phyloP scores from a whole-genome alignment of 2,113 vertebrate species.

The Thamnophis sirtalis region DNA sequence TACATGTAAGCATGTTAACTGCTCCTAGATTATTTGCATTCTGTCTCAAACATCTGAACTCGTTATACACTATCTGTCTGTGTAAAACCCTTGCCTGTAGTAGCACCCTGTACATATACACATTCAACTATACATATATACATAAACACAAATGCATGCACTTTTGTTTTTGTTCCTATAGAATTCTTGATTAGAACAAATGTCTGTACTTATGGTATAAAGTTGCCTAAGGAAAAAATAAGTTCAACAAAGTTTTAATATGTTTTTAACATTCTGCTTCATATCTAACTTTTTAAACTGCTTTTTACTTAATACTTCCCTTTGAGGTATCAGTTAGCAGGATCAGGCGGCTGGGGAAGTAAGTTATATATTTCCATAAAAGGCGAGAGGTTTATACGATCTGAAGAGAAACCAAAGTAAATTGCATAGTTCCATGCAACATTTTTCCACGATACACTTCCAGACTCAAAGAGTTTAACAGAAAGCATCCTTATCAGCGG shows the following conservation, averaged over 20 bases:
- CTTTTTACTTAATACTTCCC: slow-evolving; percentile 7
- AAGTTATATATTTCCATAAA: background rate
- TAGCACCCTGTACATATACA: background rate
- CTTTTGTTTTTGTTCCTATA: background rate
- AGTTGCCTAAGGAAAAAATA: background rate
- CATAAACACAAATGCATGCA: background rate
- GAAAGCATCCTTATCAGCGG: background rate
- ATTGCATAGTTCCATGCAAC: background rate
- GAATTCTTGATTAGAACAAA: background rate
- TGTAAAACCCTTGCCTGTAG: background rate
- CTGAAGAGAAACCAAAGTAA: background rate
- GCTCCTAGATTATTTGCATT: background rate
- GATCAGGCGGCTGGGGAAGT: background rate
- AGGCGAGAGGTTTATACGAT: background rate
- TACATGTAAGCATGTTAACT: background rate
- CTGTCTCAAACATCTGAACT: background rate
- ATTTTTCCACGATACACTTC: slow-evolving; percentile 35
- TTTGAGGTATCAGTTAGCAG: slow-evolving; percentile 23
- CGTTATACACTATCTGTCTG: background rate
- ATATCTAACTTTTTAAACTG: background rate
- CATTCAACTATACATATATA: background rate
- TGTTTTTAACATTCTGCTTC: background rate
- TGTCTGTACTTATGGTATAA: background rate
- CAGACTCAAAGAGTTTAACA: slow-evolving; percentile 12
- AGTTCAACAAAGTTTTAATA: background rate